Percentiles rank a stretch among this genome's conserved stretches.
phyloP scores from a whole-genome alignment of 2,888 invertebrate genomes.

The Seira musarum region DNA sequence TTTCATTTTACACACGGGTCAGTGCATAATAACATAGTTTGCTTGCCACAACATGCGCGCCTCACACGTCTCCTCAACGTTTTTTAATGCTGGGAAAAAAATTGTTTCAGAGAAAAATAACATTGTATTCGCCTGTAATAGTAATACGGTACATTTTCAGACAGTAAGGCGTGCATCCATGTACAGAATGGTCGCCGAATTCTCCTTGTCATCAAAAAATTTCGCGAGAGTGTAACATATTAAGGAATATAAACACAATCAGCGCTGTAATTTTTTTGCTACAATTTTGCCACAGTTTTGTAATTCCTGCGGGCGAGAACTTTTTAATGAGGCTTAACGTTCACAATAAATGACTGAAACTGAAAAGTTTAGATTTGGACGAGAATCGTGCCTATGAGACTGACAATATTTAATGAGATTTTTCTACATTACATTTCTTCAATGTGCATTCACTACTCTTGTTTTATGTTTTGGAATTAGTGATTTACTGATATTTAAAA shows the following conservation, averaged over 20 bases:
- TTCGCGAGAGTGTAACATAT: not conserved
- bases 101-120: not conserved
- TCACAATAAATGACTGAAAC: too few relatives aligned
- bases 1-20: not conserved
- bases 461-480: too few relatives aligned
- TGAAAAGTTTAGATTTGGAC: too few relatives aligned
- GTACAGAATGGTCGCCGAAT: not conserved
- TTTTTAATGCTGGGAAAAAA: constrained; percentile 1
- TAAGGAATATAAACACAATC: not conserved
- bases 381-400: too few relatives aligned
- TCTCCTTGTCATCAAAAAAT: not conserved
- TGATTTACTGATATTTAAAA: too few relatives aligned
- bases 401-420: too few relatives aligned
- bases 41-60: not conserved
- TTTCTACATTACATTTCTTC: too few relatives aligned
- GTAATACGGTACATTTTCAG: constrained; percentile 6
- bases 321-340: too few relatives aligned
- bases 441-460: too few relatives aligned
- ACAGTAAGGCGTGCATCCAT: not conserved
- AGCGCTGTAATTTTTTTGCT: too few relatives aligned
- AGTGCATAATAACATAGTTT: not conserved
- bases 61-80: constrained; percentile 12
- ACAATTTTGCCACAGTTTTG: too few relatives aligned
- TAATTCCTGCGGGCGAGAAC: too few relatives aligned
- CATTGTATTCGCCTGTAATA: not conserved